These are phyloP conservation scores for Triops longicaudatus DNA, from an alignment of 1,140 invertebrate genomes.

Conservation along the genomic window DNA sequence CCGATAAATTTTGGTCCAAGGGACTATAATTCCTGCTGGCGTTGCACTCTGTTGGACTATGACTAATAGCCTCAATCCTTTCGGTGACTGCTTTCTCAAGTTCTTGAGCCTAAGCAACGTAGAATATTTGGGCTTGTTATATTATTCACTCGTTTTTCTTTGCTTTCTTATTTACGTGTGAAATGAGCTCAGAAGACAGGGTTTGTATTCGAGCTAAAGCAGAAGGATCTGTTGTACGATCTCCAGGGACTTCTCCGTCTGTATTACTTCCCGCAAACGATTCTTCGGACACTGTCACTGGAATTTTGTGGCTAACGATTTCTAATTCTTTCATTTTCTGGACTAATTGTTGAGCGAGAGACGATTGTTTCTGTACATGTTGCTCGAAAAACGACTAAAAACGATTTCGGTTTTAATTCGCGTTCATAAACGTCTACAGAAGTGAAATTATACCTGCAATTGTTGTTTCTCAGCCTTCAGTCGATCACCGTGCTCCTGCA, in stretches of 20 bases:
- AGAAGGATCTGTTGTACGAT: background rate
- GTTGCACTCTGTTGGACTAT: conserved; percentile 31
- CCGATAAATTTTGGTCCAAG: conserved; percentile 30
- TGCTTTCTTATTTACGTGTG: conserved; percentile 35
- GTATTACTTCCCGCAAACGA: background rate
- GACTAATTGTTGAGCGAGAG: conserved; percentile 38
- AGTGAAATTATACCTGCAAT: conserved; percentile 24
- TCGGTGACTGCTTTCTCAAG: conserved; percentile 37
- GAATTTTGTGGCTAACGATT: conserved; percentile 28
- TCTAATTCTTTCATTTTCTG: conserved; percentile 39
- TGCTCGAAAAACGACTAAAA: conserved; percentile 37
- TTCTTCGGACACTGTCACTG: background rate
- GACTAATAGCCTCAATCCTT: conserved; percentile 34
- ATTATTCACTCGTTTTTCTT: conserved; percentile 18
- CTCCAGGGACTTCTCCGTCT: background rate
- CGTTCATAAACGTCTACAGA: background rate
- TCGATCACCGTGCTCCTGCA: conserved; percentile 14
- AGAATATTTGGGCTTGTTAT: background rate
- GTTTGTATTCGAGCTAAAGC: conserved; percentile 38
- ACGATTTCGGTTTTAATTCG: conserved; percentile 16
- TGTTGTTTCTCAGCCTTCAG: conserved; percentile 27
- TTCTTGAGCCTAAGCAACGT: conserved; percentile 37
- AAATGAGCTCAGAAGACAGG: conserved; percentile 38
- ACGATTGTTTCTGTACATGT: conserved; percentile 38
- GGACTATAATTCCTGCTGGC: conserved; percentile 28